A percentile compares a stretch with the other conserved stretches of the same genome.
phyloP scores from a whole-genome alignment of 2,113 vertebrate genomes.

The Furnarius figulus region DNA sequence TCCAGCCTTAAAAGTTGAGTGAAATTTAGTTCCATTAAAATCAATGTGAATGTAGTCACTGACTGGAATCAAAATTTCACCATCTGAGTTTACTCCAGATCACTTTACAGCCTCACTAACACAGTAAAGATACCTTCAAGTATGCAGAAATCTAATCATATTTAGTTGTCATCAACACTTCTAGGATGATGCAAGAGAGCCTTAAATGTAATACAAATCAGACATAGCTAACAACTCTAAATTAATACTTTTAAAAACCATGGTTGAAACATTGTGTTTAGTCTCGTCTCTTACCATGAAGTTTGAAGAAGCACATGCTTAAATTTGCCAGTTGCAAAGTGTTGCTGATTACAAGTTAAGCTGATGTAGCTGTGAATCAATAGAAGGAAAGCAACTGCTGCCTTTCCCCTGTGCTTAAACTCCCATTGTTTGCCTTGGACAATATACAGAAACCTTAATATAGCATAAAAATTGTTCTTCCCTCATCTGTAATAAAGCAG shows the following conservation, averaged over 20 bases:
- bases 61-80: neutral
- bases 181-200: neutral
- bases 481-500: neutral
- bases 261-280: neutral
- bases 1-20: neutral
- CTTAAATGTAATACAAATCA: neutral
- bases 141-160: neutral
- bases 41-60: neutral
- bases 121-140: neutral
- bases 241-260: neutral
- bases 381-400: neutral
- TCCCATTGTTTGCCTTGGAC: neutral
- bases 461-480: neutral
- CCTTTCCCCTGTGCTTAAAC: neutral
- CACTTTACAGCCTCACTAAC: neutral
- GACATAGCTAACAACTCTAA: neutral
- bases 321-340: neutral
- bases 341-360: neutral
- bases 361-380: neutral
- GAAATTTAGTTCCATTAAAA: slow-evolving; percentile 1
- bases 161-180: neutral
- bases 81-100: neutral
- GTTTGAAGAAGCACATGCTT: neutral
- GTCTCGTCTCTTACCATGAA: neutral
- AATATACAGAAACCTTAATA: neutral